A percentile compares a stretch with the other conserved stretches of the same genome.
These are phyloP conservation scores for Tetragnatha versicolor DNA, from an alignment of 1,140 invertebrate species.

Conservation along the genomic window DNA sequence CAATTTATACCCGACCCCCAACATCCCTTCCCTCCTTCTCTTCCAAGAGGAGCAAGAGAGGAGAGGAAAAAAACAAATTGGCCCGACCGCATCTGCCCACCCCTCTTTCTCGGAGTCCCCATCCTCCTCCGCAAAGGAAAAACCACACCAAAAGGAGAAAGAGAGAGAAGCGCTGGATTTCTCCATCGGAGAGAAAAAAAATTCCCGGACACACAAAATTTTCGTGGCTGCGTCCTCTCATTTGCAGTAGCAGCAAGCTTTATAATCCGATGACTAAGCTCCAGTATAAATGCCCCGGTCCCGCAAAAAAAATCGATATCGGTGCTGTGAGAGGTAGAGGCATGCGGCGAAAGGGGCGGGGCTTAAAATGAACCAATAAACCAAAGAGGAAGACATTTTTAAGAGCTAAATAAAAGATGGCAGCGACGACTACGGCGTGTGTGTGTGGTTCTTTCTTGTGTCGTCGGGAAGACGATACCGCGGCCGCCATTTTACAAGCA, in stretches of 20 bases:
- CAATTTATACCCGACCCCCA: too few species aligned
- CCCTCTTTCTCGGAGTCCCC: too few species aligned
- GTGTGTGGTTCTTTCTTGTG: slow-evolving; percentile 13
- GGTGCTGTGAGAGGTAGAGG: slow-evolving; percentile 45
- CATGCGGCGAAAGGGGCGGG: slow-evolving; percentile 48
- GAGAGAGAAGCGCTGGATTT: not conserved
- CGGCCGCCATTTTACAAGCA: too few species aligned
- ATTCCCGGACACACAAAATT: not conserved
- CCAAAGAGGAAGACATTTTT: slow-evolving; percentile 55
- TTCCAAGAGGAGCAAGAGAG: too few species aligned
- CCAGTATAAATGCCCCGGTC: slow-evolving; percentile 42
- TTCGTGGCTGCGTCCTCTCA: not conserved
- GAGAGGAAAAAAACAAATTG: too few species aligned
- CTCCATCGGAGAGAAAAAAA: not conserved
- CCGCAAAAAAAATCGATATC: slow-evolving; percentile 53
- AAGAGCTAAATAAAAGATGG: slow-evolving; percentile 55
- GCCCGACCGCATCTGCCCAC: too few species aligned
- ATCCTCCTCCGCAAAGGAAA: too few species aligned
- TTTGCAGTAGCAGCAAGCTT: slow-evolving; percentile 36
- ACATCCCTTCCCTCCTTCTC: too few species aligned
- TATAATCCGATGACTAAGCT: slow-evolving; percentile 52
- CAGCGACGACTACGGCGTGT: too few species aligned
- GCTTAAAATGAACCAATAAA: slow-evolving; percentile 53
- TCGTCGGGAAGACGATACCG: not conserved
- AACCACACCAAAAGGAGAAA: too few species aligned